Evolutionary conservation across 2,797 vertebrate genomes (phyloP).

Genomic region (Pachyuromys duprasi): DNA sequence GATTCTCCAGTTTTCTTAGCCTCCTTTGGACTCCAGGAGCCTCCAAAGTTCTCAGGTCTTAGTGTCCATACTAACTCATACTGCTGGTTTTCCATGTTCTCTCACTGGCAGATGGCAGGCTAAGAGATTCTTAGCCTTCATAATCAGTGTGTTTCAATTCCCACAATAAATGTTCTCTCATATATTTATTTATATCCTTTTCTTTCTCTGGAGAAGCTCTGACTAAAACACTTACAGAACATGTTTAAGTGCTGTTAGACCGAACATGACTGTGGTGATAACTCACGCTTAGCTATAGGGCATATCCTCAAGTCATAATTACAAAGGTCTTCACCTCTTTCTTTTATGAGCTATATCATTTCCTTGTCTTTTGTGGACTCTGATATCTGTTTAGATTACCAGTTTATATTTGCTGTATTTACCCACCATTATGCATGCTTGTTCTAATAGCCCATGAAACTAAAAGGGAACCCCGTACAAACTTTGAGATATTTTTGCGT

Average conservation of each 20-base stretch:
- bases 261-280: background rate
- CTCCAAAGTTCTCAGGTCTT: background rate
- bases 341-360: background rate
- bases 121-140: background rate
- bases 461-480: background rate
- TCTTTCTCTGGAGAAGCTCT: background rate
- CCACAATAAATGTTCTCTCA: background rate
- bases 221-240: background rate
- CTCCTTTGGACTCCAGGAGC: background rate
- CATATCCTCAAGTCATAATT: too few species aligned
- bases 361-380: conserved; percentile 1
- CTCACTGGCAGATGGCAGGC: background rate
- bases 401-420: background rate
- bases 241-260: background rate
- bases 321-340: background rate
- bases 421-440: background rate
- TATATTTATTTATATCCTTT: background rate
- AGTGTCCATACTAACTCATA: background rate
- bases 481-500: background rate
- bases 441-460: background rate
- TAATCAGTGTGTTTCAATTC: background rate
- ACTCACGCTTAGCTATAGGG: background rate
- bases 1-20: background rate
- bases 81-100: background rate
- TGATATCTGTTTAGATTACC: background rate